Evolutionary conservation across 2,113 vertebrate species (phyloP).

Genomic region (Columbina picui): DNA sequence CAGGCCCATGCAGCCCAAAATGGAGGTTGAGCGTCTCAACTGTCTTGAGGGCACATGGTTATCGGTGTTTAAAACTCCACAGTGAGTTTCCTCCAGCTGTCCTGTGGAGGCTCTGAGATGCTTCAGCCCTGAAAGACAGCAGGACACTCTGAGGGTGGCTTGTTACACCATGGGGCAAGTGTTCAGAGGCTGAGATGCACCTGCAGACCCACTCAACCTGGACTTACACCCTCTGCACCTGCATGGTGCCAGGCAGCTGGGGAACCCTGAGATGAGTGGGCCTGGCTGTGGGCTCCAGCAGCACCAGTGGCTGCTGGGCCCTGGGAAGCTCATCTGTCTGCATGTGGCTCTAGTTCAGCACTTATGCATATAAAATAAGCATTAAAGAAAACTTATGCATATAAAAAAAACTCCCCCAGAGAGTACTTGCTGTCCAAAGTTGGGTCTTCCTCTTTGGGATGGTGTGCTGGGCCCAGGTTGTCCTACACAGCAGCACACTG

Average conservation of each 20-base stretch:
- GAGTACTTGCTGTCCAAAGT: background rate
- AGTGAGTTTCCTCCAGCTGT: fast-evolving
- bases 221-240: fast-evolving
- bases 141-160: background rate
- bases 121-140: background rate
- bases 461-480: background rate
- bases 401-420: background rate
- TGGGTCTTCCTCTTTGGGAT: background rate
- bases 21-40: background rate
- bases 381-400: background rate
- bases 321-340: background rate
- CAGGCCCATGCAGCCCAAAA: background rate
- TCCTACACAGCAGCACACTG: background rate
- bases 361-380: fast-evolving
- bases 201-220: background rate
- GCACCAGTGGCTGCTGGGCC: background rate
- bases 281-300: background rate
- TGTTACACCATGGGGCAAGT: background rate
- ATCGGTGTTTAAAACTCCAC: background rate
- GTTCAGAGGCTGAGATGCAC: background rate
- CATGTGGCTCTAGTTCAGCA: background rate
- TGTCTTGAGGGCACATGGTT: background rate
- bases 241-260: fast-evolving
- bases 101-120: background rate
- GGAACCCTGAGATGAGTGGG: fast-evolving